Evolutionary conservation across 2,797 vertebrate species (phyloP), one percentile per base, ranked within the genome.

Genomic region (Buphagus erythrorhynchus): DNA sequence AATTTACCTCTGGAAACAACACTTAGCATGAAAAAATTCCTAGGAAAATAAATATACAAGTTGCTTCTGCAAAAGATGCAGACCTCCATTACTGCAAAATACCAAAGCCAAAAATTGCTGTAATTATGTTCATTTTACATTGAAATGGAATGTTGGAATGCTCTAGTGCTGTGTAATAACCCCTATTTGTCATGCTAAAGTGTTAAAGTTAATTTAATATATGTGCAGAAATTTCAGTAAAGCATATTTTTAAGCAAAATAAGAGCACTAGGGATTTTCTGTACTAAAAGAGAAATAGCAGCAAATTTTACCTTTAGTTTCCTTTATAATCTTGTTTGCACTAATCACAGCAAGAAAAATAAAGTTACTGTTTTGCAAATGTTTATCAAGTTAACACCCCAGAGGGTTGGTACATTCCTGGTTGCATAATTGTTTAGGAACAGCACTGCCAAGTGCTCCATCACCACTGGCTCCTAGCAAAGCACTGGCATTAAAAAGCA

Each of bases 351-450:
- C 74, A 67, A 94, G 92, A 76, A 95, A 94, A 75, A 96, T 77
- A 94, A 58, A 54, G 52, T 78, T 66, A 25, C 68, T 93, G 67
- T 83, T 95, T 58, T 4, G 3, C 85, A 91, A 97, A 87, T 89
- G 80, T 97, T 96, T 96, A 88, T 82, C 81, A 82, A n/a, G 17
- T 67, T 82, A 78, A 85, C 13, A 13, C 91, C 10, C n/a, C 55
- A 43, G 94, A 75, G 90, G 84, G 28, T 66, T 31, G 73, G 61
- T 74, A 58, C 42, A 36, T 90, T 95, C 93, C 89, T 57, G 11
- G 65, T 90, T 92, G 89, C 88, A 69, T 97, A 93, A 77, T 87
- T 96, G 92, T 97, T 97, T 94, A 97, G 96, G 90, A 95, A 54
- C 71, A 95, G 73, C 84, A 51, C 52, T 77, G 90, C 35, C 94